Evolutionary conservation across 2,797 vertebrate genomes (phyloP).

Genomic region (Falco cherrug): DNA sequence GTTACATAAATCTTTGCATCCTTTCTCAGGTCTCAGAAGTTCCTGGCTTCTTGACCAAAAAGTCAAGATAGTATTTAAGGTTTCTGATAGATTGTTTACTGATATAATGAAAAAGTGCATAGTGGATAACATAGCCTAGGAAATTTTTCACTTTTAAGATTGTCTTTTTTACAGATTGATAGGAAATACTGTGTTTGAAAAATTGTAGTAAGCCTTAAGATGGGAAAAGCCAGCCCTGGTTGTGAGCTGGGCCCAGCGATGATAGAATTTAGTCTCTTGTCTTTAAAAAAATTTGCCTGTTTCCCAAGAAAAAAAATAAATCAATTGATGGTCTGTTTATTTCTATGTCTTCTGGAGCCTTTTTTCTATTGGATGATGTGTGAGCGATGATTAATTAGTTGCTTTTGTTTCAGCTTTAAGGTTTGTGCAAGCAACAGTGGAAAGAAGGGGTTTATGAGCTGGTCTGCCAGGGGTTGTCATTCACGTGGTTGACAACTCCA

Average conservation of each 20-base stretch:
- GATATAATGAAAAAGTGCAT: not conserved
- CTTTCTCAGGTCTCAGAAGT: not conserved
- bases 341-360: slow-evolving; percentile 3
- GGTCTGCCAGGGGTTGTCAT: slow-evolving; percentile 34
- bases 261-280: not conserved
- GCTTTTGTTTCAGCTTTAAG: not conserved
- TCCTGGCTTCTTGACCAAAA: not conserved
- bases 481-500: slow-evolving; percentile 49
- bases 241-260: not conserved
- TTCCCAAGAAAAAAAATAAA: not conserved
- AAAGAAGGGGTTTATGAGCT: not conserved
- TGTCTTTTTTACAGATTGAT: not conserved
- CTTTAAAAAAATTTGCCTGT: not conserved
- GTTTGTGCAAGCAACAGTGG: not conserved
- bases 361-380: not conserved
- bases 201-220: not conserved
- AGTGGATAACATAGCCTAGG: not conserved
- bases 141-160: not conserved
- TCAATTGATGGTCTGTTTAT: not conserved
- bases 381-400: not conserved
- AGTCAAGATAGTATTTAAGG: not conserved
- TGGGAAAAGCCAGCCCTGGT: not conserved
- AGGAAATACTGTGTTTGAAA: not conserved
- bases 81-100: not conserved
- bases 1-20: not conserved